These are phyloP conservation scores for Dicentrarchus labrax DNA, from an alignment of 2,113 vertebrate species.

Conservation along the genomic window DNA sequence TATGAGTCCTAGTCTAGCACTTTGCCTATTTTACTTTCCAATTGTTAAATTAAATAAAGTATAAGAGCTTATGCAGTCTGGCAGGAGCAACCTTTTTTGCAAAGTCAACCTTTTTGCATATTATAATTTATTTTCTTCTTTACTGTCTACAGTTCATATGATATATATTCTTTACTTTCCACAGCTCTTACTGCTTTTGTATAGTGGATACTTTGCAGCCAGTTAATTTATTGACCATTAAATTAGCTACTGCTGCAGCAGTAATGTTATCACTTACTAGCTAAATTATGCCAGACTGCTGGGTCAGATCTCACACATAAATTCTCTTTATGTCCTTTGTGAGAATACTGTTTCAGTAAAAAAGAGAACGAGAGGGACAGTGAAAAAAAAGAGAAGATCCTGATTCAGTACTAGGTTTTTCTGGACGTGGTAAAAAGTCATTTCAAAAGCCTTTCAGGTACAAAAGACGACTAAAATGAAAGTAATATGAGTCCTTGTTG, in stretches of 20 bases:
- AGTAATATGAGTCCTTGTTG: constrained; percentile 15
- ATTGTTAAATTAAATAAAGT: too few relatives aligned
- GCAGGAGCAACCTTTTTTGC: too few relatives aligned
- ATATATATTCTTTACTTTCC: constrained; percentile 5
- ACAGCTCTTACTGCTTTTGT: background rate
- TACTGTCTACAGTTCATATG: background rate
- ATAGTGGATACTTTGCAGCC: background rate
- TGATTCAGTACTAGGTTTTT: background rate
- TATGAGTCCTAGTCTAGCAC: too few relatives aligned
- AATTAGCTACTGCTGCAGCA: constrained; percentile 5
- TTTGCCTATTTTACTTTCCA: too few relatives aligned
- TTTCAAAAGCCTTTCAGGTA: background rate
- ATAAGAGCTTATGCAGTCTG: too few relatives aligned
- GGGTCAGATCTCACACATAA: constrained; percentile 10
- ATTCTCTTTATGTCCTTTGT: constrained; percentile 16
- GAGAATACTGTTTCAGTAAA: background rate
- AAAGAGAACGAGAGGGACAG: background rate
- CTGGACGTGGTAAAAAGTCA: background rate
- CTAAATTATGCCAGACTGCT: constrained; percentile 28
- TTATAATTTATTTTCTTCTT: background rate
- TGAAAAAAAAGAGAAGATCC: background rate
- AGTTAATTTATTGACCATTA: constrained; percentile 49
- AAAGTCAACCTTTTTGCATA: too few relatives aligned
- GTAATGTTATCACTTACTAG: constrained; percentile 16
- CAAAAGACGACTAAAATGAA: constrained; percentile 9